Conservation (phyloP, 1,140 invertebrate species). For the Drosophila azteca region DNA sequence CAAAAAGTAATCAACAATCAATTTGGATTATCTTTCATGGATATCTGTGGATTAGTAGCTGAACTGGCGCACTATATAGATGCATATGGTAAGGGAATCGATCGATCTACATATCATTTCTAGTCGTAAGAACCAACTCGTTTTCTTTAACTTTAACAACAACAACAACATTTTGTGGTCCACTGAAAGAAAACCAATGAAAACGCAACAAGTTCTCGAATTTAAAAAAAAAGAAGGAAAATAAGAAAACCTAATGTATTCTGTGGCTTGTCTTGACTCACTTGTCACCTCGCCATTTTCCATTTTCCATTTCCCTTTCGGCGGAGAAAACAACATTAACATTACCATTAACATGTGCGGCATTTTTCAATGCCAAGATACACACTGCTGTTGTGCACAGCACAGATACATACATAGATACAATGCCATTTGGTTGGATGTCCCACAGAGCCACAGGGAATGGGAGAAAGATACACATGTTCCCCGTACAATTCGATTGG, state of each 20-base stretch:
- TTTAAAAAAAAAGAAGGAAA: background rate
- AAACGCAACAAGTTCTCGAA: slow-evolving; percentile 27
- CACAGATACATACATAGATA: slow-evolving; percentile 15
- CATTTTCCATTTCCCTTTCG: slow-evolving; percentile 26
- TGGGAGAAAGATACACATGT: slow-evolving; percentile 49
- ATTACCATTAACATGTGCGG: slow-evolving; percentile 6
- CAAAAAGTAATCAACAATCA: too few relatives aligned
- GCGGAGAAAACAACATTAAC: slow-evolving; percentile 34
- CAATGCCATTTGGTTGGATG: slow-evolving; percentile 5
- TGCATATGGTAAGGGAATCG: slow-evolving; percentile 60
- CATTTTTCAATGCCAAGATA: slow-evolving; percentile 66
- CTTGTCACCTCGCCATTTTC: slow-evolving; percentile 38
- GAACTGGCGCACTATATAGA: slow-evolving; percentile 67
- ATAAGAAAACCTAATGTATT: slow-evolving; percentile 31
- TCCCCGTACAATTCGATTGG: slow-evolving; percentile 60
- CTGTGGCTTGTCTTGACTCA: slow-evolving; percentile 11
- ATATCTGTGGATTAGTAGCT: slow-evolving; percentile 76
- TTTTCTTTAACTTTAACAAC: slow-evolving; percentile 7
- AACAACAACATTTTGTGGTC: slow-evolving; percentile 55
- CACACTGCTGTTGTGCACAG: slow-evolving; percentile 20
- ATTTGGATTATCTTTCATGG: slow-evolving; percentile 37
- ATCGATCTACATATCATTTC: background rate
- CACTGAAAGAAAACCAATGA: slow-evolving; percentile 5
- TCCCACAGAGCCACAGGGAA: background rate
- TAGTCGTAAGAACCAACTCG: background rate